Evolutionary conservation across 2,888 invertebrate genomes (phyloP), one percentile per base, ranked within the genome.

Genomic region (Neocrepidodera transversa): DNA sequence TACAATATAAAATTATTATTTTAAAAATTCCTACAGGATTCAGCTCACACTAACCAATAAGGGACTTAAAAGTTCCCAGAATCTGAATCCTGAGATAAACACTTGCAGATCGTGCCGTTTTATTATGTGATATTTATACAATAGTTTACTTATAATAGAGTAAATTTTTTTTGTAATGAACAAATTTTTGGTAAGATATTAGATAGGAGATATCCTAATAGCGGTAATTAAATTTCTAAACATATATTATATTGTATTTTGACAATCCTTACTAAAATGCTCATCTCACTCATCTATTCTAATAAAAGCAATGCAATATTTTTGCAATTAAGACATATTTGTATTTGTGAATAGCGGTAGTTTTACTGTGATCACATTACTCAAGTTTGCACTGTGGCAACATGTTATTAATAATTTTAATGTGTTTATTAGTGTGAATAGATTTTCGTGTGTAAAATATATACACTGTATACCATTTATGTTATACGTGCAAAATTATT

Each of bases 301-400:
- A 63, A 64, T 64, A 57, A 63, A 54, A 58, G 55, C 55, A 54
- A 68, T 66, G 68, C 69, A 68, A 69, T 71, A 69, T 64, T 60
- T 59, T 68, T 66, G 62, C 64, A 63, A 60, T 61, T 65, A 63
- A 62, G 63, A 38, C 60, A 53, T 49, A 52, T 58, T 54, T 57
- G 35, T 64, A 54, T 58, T 65, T 70, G 69, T 70, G 66, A 68
- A 66, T 68, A 69, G 68, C 69, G 66, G 66, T 71, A 70, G 71
- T 57, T 72, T 75, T 71, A 74, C 76, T 77, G 77, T 77, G 77
- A 77, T 77, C 74, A 75, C 74, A 62, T 73, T 68, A 68, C 67
- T 65, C 69, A 73, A 68, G 66, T 67, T 68, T 74, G 74, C 73
- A 71, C 71, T 71, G 68, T 70, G 65, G 71, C 68, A 68, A 71